These are phyloP conservation scores for Nemotelus nigrinus DNA, from an alignment of 2,888 invertebrate species.

Conservation along the genomic window DNA sequence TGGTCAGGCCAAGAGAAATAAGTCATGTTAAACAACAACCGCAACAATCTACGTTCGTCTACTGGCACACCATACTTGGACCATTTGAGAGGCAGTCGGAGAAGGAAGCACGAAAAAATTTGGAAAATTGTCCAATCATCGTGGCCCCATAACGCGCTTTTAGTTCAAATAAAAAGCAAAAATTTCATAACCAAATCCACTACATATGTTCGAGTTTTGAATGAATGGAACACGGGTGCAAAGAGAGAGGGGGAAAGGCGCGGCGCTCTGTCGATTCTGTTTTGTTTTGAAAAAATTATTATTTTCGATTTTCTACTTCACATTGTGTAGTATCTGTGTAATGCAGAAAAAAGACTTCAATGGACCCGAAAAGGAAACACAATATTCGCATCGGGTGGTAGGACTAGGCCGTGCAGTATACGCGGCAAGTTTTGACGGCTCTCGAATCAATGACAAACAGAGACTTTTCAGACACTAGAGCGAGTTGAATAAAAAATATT, in stretches of 20 bases:
- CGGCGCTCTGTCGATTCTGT: too few relatives aligned
- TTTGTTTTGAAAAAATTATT: conserved; percentile 18
- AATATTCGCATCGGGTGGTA: conserved; percentile 33
- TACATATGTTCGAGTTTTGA: background rate
- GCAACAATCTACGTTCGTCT: too few relatives aligned
- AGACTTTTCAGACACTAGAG: conserved; percentile 22
- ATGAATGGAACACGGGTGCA: background rate
- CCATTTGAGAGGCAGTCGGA: background rate
- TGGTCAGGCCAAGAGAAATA: background rate
- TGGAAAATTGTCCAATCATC: conserved; percentile 38
- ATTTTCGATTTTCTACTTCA: conserved; percentile 38
- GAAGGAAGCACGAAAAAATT: background rate
- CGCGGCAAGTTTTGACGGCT: conserved; percentile 7
- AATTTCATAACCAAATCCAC: conserved; percentile 19
- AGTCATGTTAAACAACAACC: too few relatives aligned
- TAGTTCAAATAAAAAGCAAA: conserved; percentile 39
- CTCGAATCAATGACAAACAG: conserved; percentile 40
- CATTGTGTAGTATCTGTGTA: background rate
- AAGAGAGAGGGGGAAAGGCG: background rate
- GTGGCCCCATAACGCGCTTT: conserved; percentile 41
- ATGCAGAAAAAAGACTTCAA: conserved; percentile 27
- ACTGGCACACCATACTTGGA: too few relatives aligned
- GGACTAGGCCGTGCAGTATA: background rate
- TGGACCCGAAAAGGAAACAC: conserved; percentile 36
- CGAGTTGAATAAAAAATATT: background rate